Evolutionary conservation across 2,888 invertebrate genomes (phyloP).

Genomic region (Drosophila rellima): DNA sequence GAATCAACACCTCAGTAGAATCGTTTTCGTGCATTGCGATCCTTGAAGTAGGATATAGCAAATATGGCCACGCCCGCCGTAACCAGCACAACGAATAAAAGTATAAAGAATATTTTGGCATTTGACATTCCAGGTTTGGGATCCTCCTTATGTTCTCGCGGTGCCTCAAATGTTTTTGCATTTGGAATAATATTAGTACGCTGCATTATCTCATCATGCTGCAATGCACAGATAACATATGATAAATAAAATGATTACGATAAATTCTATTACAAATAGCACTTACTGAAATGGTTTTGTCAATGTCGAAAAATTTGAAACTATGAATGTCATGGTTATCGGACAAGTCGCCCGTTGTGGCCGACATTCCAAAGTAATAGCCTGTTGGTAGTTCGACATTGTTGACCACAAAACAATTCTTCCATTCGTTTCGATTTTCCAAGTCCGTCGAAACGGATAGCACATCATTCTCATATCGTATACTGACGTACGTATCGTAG

Average conservation of each 20-base stretch:
- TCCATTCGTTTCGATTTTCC: constrained; percentile 96
- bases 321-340: constrained; percentile 98
- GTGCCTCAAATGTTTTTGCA: constrained; percentile 95
- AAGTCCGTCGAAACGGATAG: constrained; percentile 96
- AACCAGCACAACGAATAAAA: constrained; percentile 93
- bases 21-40: constrained; percentile 95
- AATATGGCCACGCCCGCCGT: constrained; percentile 94
- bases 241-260: neutral
- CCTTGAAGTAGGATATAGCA: constrained; percentile 97
- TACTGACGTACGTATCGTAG: constrained; percentile 95
- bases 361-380: constrained; percentile 97
- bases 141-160: constrained; percentile 96
- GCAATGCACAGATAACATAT: neutral
- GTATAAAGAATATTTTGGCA: constrained; percentile 94
- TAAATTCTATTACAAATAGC: too few relatives aligned
- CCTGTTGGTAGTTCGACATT: constrained; percentile 97
- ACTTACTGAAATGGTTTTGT: constrained; percentile 88
- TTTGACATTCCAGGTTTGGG: constrained; percentile 95
- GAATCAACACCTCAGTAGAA: constrained; percentile 86
- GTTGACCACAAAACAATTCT: constrained; percentile 95
- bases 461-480: constrained; percentile 96
- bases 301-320: constrained; percentile 96
- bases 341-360: constrained; percentile 98
- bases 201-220: constrained; percentile 86
- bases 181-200: constrained; percentile 94